These are phyloP conservation scores for Eudemis profundana DNA, from an alignment of 2,888 invertebrate genomes.

Conservation along the genomic window DNA sequence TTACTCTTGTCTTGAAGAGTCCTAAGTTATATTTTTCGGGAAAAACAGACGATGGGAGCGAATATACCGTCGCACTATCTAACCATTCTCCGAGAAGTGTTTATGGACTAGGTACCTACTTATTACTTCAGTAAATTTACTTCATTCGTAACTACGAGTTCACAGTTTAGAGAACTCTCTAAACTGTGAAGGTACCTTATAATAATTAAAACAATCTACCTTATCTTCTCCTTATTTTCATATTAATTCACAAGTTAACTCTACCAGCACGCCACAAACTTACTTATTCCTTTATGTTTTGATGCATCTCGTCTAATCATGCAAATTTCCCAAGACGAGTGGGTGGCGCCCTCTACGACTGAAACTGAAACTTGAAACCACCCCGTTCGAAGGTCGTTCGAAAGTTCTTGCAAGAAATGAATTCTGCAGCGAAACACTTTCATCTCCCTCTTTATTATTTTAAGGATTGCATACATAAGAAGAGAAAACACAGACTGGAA, in stretches of 20 bases:
- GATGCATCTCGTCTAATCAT: constrained; percentile 78
- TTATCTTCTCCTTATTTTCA: background rate
- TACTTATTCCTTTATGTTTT: constrained; percentile 54
- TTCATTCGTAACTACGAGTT: too few relatives aligned
- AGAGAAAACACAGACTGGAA: background rate
- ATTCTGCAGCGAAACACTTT: constrained; percentile 78
- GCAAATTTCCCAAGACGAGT: constrained; percentile 77
- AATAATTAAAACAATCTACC: background rate
- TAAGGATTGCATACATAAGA: constrained; percentile 26
- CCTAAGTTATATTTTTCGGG: too few relatives aligned
- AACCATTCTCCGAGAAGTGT: too few relatives aligned
- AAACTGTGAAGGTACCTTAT: background rate
- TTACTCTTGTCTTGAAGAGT: too few relatives aligned
- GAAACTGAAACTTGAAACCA: constrained; percentile 76
- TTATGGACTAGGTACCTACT: too few relatives aligned
- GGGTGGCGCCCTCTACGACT: constrained; percentile 68
- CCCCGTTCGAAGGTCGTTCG: constrained; percentile 81
- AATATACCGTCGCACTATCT: too few relatives aligned
- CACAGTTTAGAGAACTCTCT: too few relatives aligned
- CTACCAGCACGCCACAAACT: constrained; percentile 31
- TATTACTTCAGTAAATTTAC: too few relatives aligned
- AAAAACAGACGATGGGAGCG: too few relatives aligned
- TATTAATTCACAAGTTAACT: constrained; percentile 17
- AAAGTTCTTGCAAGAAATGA: constrained; percentile 79
- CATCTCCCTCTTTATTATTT: constrained; percentile 64